These are phyloP conservation scores for Ennomos fuscantarius DNA, from an alignment of 2,888 invertebrate species.

Conservation along the genomic window DNA sequence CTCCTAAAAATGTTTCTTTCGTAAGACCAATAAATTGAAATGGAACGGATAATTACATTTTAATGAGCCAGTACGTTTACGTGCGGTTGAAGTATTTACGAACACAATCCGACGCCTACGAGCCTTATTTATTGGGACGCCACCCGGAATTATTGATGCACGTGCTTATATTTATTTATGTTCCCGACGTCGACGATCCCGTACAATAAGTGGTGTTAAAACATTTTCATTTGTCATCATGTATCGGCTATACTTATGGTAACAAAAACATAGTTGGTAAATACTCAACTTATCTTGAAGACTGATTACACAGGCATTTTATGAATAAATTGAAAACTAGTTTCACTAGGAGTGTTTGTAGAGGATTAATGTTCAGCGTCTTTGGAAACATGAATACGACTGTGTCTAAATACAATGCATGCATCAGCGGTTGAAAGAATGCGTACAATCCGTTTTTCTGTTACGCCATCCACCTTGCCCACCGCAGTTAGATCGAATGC, in stretches of 20 bases:
- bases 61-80: conserved; percentile 61
- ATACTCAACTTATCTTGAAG: conserved; percentile 24
- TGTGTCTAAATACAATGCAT: not conserved
- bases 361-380: too few species aligned
- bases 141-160: conserved; percentile 37
- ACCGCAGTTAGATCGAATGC: conserved; percentile 60
- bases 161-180: conserved; percentile 39
- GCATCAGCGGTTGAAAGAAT: conserved; percentile 20
- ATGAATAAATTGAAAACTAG: conserved; percentile 7
- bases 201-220: conserved; percentile 32
- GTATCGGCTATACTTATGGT: conserved; percentile 17
- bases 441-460: conserved; percentile 46
- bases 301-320: conserved; percentile 31
- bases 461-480: conserved; percentile 62
- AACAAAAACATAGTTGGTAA: conserved; percentile 22
- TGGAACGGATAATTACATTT: conserved; percentile 70
- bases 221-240: conserved; percentile 40
- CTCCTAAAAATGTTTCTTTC: conserved; percentile 49
- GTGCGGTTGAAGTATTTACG: conserved; percentile 63
- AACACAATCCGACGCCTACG: conserved; percentile 61
- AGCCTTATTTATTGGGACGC: conserved; percentile 59
- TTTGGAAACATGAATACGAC: conserved; percentile 9
- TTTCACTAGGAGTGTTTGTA: too few species aligned
- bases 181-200: conserved; percentile 26
- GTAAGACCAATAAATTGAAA: conserved; percentile 71